Percentiles rank a stretch among this genome's conserved stretches.
These are phyloP conservation scores for Altica lythri DNA, from an alignment of 2,888 invertebrate species.

Conservation along the genomic window DNA sequence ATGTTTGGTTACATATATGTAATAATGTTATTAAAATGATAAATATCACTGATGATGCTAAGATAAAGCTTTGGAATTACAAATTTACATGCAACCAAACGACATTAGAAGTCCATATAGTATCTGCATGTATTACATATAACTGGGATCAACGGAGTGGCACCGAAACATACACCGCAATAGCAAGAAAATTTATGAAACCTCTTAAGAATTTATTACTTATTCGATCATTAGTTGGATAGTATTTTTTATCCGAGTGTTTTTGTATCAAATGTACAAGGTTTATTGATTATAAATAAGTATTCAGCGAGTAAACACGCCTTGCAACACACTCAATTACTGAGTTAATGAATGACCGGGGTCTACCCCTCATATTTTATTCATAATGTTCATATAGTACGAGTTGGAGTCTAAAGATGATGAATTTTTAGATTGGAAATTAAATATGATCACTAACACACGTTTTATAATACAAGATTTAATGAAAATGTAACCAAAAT, in stretches of 20 bases:
- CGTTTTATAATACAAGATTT: no score
- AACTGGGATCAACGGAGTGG: not conserved
- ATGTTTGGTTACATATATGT: no score
- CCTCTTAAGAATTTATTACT: constrained; percentile 3
- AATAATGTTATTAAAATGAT: no score
- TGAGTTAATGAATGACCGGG: constrained; percentile 26
- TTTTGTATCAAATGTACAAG: constrained; percentile 11
- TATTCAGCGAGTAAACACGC: constrained; percentile 25
- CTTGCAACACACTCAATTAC: constrained; percentile 32
- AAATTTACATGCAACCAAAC: no score
- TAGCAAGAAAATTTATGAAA: constrained; percentile 14
- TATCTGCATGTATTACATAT: no score
- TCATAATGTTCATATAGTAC: constrained; percentile 18
- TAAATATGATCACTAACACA: no score
- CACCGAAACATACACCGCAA: constrained; percentile 3
- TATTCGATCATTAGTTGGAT: constrained; percentile 4
- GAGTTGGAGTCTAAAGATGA: no score
- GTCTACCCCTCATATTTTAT: constrained; percentile 27
- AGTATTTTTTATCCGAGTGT: constrained; percentile 11
- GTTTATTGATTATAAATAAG: constrained; percentile 27
- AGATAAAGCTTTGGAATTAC: no score
- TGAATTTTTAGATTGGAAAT: no score
- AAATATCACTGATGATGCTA: no score
- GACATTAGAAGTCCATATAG: no score
- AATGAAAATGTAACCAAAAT: no score